Percentiles rank a stretch among this genome's conserved stretches.
Conservation (phyloP, 2,113 vertebrate species). For the Steatornis caripensis region DNA sequence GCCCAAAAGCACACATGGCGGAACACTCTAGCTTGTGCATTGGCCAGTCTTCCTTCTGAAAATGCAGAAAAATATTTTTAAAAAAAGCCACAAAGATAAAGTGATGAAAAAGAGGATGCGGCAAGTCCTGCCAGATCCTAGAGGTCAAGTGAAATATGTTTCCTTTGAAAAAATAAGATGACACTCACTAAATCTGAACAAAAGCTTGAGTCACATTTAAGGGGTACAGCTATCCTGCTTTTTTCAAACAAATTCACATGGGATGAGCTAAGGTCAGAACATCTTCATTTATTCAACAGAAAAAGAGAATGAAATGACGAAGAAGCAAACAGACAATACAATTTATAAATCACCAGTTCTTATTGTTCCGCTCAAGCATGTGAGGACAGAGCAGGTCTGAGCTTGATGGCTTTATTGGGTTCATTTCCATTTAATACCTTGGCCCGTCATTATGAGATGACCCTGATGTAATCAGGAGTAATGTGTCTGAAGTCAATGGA, state of each 20-base stretch:
- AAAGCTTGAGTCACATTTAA: constrained; percentile 42
- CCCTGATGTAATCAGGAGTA: constrained; percentile 23
- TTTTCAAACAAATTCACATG: background rate
- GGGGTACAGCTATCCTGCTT: background rate
- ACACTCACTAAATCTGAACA: constrained; percentile 20
- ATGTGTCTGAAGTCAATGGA: constrained; percentile 30
- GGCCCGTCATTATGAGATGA: background rate
- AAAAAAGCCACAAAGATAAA: background rate
- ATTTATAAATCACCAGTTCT: constrained; percentile 48
- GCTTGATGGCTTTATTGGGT: constrained; percentile 35
- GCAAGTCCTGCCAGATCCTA: background rate
- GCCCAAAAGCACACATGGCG: constrained; percentile 85
- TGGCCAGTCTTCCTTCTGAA: constrained; percentile 90
- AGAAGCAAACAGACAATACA: constrained; percentile 39
- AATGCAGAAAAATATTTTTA: background rate
- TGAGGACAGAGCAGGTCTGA: constrained; percentile 8
- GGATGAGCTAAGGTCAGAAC: constrained; percentile 30
- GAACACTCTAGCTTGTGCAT: constrained; percentile 96
- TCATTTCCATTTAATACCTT: constrained; percentile 47
- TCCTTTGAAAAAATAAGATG: constrained; percentile 62
- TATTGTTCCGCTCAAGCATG: constrained; percentile 13
- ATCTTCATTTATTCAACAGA: background rate
- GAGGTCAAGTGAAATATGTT: constrained; percentile 68
- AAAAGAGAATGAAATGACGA: background rate
- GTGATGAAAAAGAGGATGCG: constrained; percentile 26